Evolutionary conservation across 2,888 invertebrate species (phyloP), one percentile per base, ranked within the genome.

Genomic region (Taphrorychus bicolor): DNA sequence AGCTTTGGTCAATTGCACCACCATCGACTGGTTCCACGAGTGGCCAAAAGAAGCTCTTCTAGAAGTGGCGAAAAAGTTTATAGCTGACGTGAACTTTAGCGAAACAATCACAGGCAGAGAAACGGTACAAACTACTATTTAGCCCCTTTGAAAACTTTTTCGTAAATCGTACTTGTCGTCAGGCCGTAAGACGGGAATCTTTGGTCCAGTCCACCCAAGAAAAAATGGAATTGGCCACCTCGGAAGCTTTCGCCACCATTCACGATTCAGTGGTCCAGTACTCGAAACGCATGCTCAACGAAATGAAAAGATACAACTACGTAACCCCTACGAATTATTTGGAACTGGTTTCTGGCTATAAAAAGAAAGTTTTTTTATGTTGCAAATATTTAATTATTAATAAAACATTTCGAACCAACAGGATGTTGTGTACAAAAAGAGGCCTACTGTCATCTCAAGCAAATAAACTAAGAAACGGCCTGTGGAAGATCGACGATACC

Each of bases 321-420:
- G 94, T 95, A 49, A 95, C 95, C 0, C 94, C 95, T 0, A 92
- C 92, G 21, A 95, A 94, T 82, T 95, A 93, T 76, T 84, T 95
- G 63, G 93, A 95, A 77, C 85, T 95, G 11, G 94, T 95, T 0
- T 84, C 89, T 0, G 93, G 94, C 5, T 95, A 94, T 77, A 93
- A 93, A 80, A 86, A 86, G 92, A 93, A n/a, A n/a, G n/a, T n/a
- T n/a, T n/a, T n/a, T n/a, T n/a, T n/a, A n/a, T n/a, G n/a, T n/a
- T n/a, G n/a, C n/a, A n/a, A n/a, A n/a, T n/a, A n/a, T n/a, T n/a
- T 79, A 41, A 16, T 48, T 14, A 53, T 17, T n/a, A n/a, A n/a
- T n/a, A n/a, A n/a, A n/a, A n/a, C n/a, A n/a, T n/a, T n/a, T n/a
- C 5, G 45, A n/a, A 45, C 32, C 5, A 5, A 14, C 45, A 92